Percentiles rank a stretch among this genome's conserved stretches.
Evolutionary conservation across 64 coral and sea anemone species (phyloP).

Genomic region (Cladopsammia gracilis): DNA sequence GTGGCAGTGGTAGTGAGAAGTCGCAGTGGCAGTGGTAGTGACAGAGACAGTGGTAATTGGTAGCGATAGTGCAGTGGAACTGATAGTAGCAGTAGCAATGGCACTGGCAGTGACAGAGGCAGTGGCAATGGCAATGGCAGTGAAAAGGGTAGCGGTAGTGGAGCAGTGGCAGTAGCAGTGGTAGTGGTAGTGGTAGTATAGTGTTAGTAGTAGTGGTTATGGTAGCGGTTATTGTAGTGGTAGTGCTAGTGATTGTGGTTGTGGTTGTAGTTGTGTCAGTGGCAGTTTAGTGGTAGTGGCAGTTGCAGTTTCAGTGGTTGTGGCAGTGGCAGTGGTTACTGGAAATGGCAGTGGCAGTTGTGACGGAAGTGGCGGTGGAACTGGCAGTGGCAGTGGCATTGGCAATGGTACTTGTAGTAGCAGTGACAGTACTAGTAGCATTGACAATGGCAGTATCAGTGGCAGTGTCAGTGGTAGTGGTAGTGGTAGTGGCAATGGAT

Average conservation of each 20-base stretch:
- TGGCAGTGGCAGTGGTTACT: neutral
- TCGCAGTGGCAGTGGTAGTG: neutral
- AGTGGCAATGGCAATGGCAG: too few relatives aligned
- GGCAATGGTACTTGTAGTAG: neutral
- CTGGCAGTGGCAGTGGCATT: conserved; percentile 9
- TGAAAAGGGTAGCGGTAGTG: too few relatives aligned
- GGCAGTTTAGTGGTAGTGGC: neutral
- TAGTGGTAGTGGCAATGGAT: neutral
- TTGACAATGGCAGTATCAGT: neutral
- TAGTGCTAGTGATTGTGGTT: too few relatives aligned
- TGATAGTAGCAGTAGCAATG: neutral
- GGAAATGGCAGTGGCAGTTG: neutral
- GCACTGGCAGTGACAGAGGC: neutral
- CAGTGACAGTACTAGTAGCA: conserved; percentile 18
- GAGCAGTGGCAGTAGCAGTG: too few relatives aligned
- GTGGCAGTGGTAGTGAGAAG: neutral
- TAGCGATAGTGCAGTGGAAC: neutral
- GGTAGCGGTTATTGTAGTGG: too few relatives aligned
- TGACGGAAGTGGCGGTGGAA: neutral
- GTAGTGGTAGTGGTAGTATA: too few relatives aligned
- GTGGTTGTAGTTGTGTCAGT: too few relatives aligned
- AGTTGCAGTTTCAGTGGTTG: neutral
- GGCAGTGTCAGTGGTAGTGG: neutral
- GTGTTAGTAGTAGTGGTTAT: too few relatives aligned
- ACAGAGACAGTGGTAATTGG: neutral